phyloP scores from a whole-genome alignment of 1,140 invertebrate genomes.

The Caenorhabditis remanei region DNA sequence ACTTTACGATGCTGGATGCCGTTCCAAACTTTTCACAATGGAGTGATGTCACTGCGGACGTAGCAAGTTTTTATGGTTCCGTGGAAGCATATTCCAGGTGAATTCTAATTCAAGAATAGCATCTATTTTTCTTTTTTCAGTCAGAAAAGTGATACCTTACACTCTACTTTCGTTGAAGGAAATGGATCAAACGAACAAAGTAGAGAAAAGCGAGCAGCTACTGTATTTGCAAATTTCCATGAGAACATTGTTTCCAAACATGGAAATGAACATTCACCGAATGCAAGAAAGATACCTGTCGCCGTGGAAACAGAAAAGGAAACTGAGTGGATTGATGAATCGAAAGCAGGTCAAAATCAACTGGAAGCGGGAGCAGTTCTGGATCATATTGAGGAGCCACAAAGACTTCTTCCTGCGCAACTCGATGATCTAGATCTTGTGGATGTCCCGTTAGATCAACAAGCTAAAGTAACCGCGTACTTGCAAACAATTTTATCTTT shows the following conservation, averaged over 20 bases:
- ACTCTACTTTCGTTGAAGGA: slow-evolving; percentile 23
- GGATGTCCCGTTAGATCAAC: too few species aligned
- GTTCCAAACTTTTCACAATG: neutral
- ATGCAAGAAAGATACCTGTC: neutral
- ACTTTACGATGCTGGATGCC: slow-evolving; percentile 20
- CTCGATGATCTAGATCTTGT: too few species aligned
- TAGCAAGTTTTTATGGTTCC: neutral
- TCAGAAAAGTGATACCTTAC: neutral
- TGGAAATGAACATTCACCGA: neutral
- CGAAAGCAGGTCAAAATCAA: too few species aligned
- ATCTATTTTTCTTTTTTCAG: neutral
- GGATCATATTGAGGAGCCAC: too few species aligned
- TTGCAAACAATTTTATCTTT: too few species aligned
- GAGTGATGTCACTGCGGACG: neutral
- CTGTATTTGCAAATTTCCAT: neutral
- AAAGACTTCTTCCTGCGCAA: too few species aligned
- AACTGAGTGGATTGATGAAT: too few species aligned
- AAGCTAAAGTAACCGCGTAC: too few species aligned
- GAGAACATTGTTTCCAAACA: neutral
- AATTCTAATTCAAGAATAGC: neutral
- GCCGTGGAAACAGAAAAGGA: too few species aligned
- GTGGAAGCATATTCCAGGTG: neutral
- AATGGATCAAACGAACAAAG: slow-evolving; percentile 7
- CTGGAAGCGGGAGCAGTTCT: too few species aligned
- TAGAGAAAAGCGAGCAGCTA: neutral